Conservation (phyloP, 2,888 invertebrate species). For the Dyspetes luteomarginatus region DNA sequence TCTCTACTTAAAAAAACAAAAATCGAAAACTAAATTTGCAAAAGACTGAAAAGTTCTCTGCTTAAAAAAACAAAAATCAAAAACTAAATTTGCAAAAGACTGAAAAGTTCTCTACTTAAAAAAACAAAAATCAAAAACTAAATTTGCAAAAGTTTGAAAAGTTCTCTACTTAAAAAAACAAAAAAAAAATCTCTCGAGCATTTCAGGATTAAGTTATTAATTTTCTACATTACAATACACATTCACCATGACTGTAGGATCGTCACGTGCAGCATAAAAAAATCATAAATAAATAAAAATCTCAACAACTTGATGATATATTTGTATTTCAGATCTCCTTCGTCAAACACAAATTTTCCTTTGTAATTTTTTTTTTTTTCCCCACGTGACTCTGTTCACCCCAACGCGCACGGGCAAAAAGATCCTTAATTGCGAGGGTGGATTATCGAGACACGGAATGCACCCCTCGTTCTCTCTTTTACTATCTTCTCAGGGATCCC, state of each 20-base stretch:
- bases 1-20: no score
- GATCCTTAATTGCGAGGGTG: slow-evolving; percentile 67
- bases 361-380: slow-evolving; percentile 20
- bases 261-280: slow-evolving; percentile 9
- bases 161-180: not conserved
- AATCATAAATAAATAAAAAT: slow-evolving; percentile 25
- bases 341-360: slow-evolving; percentile 44
- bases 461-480: slow-evolving; percentile 23
- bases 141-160: not conserved
- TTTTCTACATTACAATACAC: not conserved
- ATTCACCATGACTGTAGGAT: not conserved
- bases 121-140: not conserved
- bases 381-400: slow-evolving; percentile 32
- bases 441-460: slow-evolving; percentile 54
- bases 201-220: slow-evolving; percentile 7
- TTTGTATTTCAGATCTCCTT: slow-evolving; percentile 47
- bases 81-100: no score
- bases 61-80: no score
- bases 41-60: no score
- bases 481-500: slow-evolving; percentile 3
- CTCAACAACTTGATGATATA: slow-evolving; percentile 33
- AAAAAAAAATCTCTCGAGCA: not conserved
- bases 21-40: no score
- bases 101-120: no score
- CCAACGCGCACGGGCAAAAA: slow-evolving; percentile 36